Evolutionary conservation across 2,113 vertebrate species (phyloP).

Genomic region (Semicossyphus pulcher): DNA sequence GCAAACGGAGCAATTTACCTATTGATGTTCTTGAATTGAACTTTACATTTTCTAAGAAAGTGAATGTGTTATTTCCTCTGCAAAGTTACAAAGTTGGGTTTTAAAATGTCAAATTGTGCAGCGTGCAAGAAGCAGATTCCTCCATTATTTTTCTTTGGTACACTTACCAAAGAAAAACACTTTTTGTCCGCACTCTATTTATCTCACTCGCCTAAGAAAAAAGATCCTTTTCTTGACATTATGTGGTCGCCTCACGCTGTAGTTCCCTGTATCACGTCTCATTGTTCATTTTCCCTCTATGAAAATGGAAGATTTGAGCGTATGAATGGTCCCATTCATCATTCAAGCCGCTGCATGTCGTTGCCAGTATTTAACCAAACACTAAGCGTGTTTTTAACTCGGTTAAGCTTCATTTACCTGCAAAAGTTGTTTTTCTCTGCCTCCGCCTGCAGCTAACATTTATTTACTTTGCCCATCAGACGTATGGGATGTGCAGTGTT

Average conservation of each 20-base stretch:
- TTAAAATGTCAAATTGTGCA: no score
- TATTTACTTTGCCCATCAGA: slow-evolving; percentile 33
- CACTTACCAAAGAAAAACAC: background rate
- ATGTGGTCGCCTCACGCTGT: background rate
- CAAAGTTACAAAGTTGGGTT: no score
- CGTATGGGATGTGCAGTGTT: slow-evolving; percentile 4
- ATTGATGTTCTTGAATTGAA: no score
- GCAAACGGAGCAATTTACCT: no score
- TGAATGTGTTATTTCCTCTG: no score
- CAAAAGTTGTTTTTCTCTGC: slow-evolving; percentile 22
- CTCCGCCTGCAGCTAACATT: slow-evolving; percentile 13
- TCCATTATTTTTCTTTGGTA: no score
- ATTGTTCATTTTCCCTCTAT: background rate
- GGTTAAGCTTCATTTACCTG: slow-evolving; percentile 47
- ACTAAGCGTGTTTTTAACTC: slow-evolving; percentile 27
- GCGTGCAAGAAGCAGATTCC: no score
- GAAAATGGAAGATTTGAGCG: slow-evolving; percentile 8
- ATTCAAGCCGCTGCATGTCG: slow-evolving; percentile 47
- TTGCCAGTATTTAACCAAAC: slow-evolving; percentile 39
- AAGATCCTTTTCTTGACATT: background rate
- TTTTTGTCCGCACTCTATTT: background rate
- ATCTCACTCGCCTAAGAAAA: background rate
- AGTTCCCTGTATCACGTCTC: background rate
- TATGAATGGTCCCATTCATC: slow-evolving; percentile 46
- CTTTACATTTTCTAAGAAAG: no score